A percentile compares a stretch with the other conserved stretches of the same genome.
These are phyloP conservation scores for Syngnathus scovelli DNA, from an alignment of 2,113 vertebrate genomes.

Conservation along the genomic window DNA sequence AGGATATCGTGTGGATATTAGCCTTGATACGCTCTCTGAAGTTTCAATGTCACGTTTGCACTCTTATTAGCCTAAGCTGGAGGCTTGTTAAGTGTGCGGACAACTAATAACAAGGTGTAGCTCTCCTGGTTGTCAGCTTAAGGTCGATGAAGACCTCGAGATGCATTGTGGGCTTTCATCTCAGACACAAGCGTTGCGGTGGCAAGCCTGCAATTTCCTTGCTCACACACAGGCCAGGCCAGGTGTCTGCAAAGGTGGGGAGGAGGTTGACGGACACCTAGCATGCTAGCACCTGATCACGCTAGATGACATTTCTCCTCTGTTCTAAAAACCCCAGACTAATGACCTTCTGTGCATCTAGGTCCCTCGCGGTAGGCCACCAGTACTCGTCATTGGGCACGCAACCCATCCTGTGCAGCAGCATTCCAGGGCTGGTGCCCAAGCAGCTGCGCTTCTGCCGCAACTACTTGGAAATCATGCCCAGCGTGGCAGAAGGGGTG, in stretches of 20 bases:
- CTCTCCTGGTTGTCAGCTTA: conserved; percentile 64
- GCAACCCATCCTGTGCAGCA: conserved; percentile 89
- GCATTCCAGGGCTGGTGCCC: conserved; percentile 92
- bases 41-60: conserved; percentile 60
- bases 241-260: conserved; percentile 60
- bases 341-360: conserved; percentile 42
- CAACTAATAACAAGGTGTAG: conserved; percentile 71
- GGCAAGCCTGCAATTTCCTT: conserved; percentile 60
- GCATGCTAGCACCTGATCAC: conserved; percentile 51
- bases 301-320: background rate
- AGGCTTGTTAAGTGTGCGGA: conserved; percentile 65
- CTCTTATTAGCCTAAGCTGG: conserved; percentile 71
- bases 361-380: conserved; percentile 91
- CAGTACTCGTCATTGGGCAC: conserved; percentile 87
- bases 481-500: conserved; percentile 90
- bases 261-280: conserved; percentile 52
- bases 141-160: conserved; percentile 65
- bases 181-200: conserved; percentile 44
- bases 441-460: conserved; percentile 96
- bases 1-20: conserved; percentile 37
- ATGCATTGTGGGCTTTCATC: conserved; percentile 68
- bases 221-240: conserved; percentile 52
- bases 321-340: conserved; percentile 26
- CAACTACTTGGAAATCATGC: conserved; percentile 98
- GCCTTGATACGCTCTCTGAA: conserved; percentile 66